Evolutionary conservation across 1,140 invertebrate genomes (phyloP).

Genomic region (Solen grandis): DNA sequence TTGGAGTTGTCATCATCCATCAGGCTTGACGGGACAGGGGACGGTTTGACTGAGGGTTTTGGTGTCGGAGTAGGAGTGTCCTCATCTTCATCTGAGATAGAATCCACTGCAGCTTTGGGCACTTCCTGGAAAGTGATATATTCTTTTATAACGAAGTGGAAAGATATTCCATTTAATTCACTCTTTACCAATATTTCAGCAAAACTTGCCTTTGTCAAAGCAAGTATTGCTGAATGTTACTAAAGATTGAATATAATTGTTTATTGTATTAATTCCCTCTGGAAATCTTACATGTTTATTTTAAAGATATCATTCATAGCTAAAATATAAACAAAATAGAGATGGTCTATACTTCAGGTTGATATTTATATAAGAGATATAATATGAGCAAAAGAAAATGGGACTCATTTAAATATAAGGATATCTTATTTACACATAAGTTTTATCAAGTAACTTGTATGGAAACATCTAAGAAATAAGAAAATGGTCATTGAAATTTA

Average conservation of each 20-base stretch:
- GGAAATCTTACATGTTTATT: neutral
- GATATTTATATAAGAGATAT: too few relatives aligned
- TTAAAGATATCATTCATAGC: too few relatives aligned
- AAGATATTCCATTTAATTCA: neutral
- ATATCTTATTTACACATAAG: too few relatives aligned
- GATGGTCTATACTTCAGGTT: too few relatives aligned
- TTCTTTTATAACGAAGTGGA: neutral
- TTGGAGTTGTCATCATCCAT: slow-evolving; percentile 63
- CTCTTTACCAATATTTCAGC: neutral
- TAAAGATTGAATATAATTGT: neutral
- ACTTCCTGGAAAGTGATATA: slow-evolving; percentile 4
- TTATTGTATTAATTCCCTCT: neutral
- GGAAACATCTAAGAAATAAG: too few relatives aligned
- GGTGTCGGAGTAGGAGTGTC: slow-evolving; percentile 43
- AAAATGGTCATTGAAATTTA: too few relatives aligned
- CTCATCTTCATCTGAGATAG: slow-evolving; percentile 70
- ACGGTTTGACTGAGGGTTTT: slow-evolving; percentile 37
- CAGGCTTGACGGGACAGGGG: slow-evolving; percentile 33
- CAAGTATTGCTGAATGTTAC: neutral
- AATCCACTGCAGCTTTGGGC: slow-evolving; percentile 62
- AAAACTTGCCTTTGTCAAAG: neutral
- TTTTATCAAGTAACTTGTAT: too few relatives aligned
- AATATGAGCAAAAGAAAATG: too few relatives aligned
- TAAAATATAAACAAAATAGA: too few relatives aligned
- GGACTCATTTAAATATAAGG: too few relatives aligned